A percentile compares a stretch with the other conserved stretches of the same genome.
Evolutionary conservation across 1,140 invertebrate genomes (phyloP).

Genomic region (Drosophila cardini): DNA sequence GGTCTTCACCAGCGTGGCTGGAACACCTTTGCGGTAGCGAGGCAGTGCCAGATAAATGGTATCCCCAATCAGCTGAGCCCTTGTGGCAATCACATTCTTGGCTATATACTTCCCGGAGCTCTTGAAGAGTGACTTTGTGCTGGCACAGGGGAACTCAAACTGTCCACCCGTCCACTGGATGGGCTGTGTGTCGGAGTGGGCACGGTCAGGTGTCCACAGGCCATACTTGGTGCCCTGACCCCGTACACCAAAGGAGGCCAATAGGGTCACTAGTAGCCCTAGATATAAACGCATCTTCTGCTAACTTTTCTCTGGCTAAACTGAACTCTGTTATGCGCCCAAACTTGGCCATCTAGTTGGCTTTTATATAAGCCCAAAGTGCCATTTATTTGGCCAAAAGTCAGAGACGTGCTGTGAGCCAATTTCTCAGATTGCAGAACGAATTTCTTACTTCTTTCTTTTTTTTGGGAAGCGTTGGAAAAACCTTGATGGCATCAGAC

Average conservation of each 20-base stretch:
- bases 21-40: conserved; percentile 86
- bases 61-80: conserved; percentile 86
- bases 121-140: conserved; percentile 86
- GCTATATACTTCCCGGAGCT: conserved; percentile 86
- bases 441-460: background rate
- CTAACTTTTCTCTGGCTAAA: background rate
- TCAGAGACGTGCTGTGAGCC: conserved; percentile 56
- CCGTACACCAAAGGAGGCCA: background rate
- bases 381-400: conserved; percentile 27
- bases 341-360: conserved; percentile 31
- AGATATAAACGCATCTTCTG: conserved; percentile 40
- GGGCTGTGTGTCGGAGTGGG: conserved; percentile 66
- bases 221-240: conserved; percentile 74
- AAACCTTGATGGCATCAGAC: conserved; percentile 45
- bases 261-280: conserved; percentile 2
- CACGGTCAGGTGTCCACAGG: conserved; percentile 68
- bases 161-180: conserved; percentile 85
- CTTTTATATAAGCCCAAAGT: conserved; percentile 62
- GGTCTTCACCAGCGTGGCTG: conserved; percentile 86
- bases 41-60: conserved; percentile 86
- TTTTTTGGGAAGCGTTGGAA: conserved; percentile 36
- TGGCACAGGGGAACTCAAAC: conserved; percentile 86
- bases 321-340: conserved; percentile 44
- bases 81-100: conserved; percentile 87
- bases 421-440: conserved; percentile 55